These are phyloP conservation scores for Hetaerina americana DNA, from an alignment of 1,140 invertebrate species.

Conservation along the genomic window DNA sequence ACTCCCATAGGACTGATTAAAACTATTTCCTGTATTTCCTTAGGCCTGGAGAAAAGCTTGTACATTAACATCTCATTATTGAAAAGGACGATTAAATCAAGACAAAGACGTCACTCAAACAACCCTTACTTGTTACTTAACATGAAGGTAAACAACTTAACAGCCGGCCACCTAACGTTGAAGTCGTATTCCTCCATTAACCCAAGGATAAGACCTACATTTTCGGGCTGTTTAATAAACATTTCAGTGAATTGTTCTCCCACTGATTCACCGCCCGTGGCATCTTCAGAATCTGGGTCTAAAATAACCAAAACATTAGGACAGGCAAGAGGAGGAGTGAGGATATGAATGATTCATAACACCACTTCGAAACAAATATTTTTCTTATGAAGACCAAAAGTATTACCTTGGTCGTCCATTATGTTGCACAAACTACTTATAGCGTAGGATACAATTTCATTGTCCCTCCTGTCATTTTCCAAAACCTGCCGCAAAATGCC, in stretches of 20 bases:
- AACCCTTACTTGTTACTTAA: constrained; percentile 47
- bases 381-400: neutral
- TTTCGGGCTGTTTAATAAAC: constrained; percentile 85
- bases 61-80: constrained; percentile 1
- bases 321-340: neutral
- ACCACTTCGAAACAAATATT: constrained; percentile 2
- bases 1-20: constrained; percentile 93
- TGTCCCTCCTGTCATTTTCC: constrained; percentile 70
- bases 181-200: constrained; percentile 95
- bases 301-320: constrained; percentile 19
- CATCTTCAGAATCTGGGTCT: constrained; percentile 24
- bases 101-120: neutral
- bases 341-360: neutral
- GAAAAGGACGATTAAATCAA: neutral
- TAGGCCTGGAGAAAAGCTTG: constrained; percentile 39
- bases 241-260: constrained; percentile 98
- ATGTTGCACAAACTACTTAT: constrained; percentile 87
- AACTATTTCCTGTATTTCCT: constrained; percentile 91
- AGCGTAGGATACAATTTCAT: constrained; percentile 83
- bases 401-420: constrained; percentile 30
- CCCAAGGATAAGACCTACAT: constrained; percentile 69
- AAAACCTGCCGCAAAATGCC: constrained; percentile 68
- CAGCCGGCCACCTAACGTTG: constrained; percentile 71
- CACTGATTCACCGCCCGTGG: constrained; percentile 26
- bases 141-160: constrained; percentile 72